Percentiles rank a stretch among this genome's conserved stretches.
phyloP scores from a whole-genome alignment of 2,797 vertebrate genomes.

The Pristis pectinata region DNA sequence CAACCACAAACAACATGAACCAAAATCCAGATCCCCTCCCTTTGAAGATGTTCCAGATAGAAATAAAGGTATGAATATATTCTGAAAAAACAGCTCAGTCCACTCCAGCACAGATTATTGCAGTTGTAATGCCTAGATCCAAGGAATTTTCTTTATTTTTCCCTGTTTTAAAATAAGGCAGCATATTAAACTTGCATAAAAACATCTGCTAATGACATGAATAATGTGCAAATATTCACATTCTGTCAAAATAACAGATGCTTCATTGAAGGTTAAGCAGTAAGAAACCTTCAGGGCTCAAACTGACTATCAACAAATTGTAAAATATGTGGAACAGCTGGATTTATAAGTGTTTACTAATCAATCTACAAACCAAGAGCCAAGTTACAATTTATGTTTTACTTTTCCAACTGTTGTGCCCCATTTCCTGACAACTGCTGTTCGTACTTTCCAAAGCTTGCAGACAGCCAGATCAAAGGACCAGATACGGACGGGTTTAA shows the following conservation, averaged over 20 bases:
- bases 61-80: background rate
- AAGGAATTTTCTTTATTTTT: background rate
- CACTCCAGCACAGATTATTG: background rate
- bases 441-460: background rate
- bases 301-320: background rate
- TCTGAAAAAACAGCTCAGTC: background rate
- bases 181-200: background rate
- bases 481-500: background rate
- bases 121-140: background rate
- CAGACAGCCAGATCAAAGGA: background rate
- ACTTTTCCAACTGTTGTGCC: background rate
- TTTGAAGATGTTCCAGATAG: background rate
- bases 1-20: background rate
- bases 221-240: conserved; percentile 9
- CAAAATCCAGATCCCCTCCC: background rate
- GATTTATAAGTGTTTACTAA: background rate
- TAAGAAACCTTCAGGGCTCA: background rate
- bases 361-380: background rate
- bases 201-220: conserved; percentile 28
- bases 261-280: background rate
- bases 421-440: background rate
- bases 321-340: conserved; percentile 7
- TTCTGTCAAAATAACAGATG: conserved; percentile 24
- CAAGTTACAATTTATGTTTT: background rate
- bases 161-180: conserved; percentile 1